Percentiles rank a stretch among this genome's conserved stretches.
Evolutionary conservation across 2,888 invertebrate species (phyloP).

Genomic region (Macaria liturata): DNA sequence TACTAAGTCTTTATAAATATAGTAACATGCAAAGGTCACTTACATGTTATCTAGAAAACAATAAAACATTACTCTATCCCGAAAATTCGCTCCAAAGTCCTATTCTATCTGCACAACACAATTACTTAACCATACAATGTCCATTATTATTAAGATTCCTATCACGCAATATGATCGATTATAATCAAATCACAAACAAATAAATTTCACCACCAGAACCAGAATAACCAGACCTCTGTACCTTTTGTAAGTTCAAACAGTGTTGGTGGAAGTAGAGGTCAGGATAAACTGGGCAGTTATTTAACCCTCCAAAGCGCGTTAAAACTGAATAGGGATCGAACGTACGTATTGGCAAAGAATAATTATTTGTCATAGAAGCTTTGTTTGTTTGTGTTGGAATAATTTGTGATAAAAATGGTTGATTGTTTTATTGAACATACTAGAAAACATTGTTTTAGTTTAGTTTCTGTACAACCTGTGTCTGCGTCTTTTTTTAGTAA

Average conservation of each 20-base stretch:
- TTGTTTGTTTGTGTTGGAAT: neutral
- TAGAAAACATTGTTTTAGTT: no score
- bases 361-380: slow-evolving; percentile 11
- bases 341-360: slow-evolving; percentile 43
- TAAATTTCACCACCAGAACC: slow-evolving; percentile 61
- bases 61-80: neutral
- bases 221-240: slow-evolving; percentile 40
- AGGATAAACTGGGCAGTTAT: slow-evolving; percentile 57
- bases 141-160: slow-evolving; percentile 49
- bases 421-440: no score
- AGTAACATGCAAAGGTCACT: no score
- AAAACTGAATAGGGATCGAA: slow-evolving; percentile 71
- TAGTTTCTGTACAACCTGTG: no score
- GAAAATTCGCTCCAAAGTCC: neutral
- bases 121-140: slow-evolving; percentile 48
- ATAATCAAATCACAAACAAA: slow-evolving; percentile 74
- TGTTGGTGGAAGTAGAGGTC: slow-evolving; percentile 36
- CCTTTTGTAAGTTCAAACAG: slow-evolving; percentile 45
- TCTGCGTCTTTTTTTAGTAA: no score
- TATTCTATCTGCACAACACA: slow-evolving; percentile 33
- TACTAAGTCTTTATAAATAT: no score
- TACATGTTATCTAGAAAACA: no score
- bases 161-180: slow-evolving; percentile 68
- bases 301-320: slow-evolving; percentile 76
- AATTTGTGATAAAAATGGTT: no score